Conservation (phyloP, 2,888 invertebrate species). For the Ctenicera cuprea region DNA sequence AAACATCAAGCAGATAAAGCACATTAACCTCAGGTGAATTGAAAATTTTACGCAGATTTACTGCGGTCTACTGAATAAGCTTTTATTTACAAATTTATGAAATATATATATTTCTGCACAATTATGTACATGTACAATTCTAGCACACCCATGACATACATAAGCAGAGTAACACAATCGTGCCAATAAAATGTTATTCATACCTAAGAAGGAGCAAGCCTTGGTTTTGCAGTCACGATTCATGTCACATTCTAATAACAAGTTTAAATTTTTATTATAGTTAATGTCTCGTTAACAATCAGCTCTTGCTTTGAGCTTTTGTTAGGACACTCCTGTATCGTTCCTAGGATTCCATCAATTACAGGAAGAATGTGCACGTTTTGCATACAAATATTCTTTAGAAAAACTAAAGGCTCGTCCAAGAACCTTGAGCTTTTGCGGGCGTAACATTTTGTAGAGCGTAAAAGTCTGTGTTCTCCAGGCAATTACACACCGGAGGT, state of each 20-base stretch:
- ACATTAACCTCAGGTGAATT: too few species aligned
- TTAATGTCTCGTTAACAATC: constrained; percentile 34
- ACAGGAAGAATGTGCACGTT: constrained; percentile 30
- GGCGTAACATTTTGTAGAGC: constrained; percentile 30
- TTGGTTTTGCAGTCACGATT: constrained; percentile 46
- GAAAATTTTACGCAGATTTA: too few species aligned
- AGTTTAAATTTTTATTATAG: constrained; percentile 45
- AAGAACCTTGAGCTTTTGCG: constrained; percentile 27
- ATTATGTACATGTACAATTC: neutral
- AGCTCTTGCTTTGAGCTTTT: constrained; percentile 33
- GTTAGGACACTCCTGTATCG: constrained; percentile 42
- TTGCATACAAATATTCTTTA: constrained; percentile 28
- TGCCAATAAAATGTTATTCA: constrained; percentile 35
- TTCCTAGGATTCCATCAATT: constrained; percentile 26
- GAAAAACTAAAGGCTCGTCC: constrained; percentile 10
- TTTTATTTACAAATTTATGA: too few species aligned
- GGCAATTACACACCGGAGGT: neutral
- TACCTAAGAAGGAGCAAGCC: constrained; percentile 39
- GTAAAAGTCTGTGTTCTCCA: constrained; percentile 14
- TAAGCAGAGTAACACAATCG: constrained; percentile 35
- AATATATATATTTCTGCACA: neutral
- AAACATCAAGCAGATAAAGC: too few species aligned
- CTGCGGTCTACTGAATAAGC: neutral
- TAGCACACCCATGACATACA: constrained; percentile 32
- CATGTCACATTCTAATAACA: constrained; percentile 44